phyloP scores from a whole-genome alignment of 2,113 vertebrate species.

The Seriola rivoliana region DNA sequence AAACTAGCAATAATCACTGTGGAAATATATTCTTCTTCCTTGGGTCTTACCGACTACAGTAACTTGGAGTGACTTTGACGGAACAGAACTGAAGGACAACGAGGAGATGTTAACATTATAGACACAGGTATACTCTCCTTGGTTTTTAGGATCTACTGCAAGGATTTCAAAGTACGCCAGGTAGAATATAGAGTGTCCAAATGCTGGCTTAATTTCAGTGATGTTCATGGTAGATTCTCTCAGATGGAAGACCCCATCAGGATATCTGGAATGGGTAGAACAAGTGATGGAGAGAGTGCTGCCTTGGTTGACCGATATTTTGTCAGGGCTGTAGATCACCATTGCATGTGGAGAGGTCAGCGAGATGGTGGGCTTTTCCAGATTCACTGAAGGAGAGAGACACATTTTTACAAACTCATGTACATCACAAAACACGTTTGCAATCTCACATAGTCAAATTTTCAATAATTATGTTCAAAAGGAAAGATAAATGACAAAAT shows the following conservation, averaged over 20 bases:
- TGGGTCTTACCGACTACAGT: slow-evolving; percentile 58
- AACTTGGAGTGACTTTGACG: slow-evolving; percentile 70
- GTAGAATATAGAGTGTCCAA: slow-evolving; percentile 62
- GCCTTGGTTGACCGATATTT: slow-evolving; percentile 60
- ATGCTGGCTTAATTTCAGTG: background rate
- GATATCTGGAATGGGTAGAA: slow-evolving; percentile 59
- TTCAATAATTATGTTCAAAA: background rate
- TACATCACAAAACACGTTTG: background rate
- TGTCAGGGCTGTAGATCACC: slow-evolving; percentile 70
- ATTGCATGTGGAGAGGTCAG: slow-evolving; percentile 64
- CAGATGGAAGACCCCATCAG: slow-evolving; percentile 68
- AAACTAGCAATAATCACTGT: background rate
- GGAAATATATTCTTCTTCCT: background rate
- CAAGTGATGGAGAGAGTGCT: slow-evolving; percentile 71
- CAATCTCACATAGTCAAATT: background rate
- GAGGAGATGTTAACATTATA: slow-evolving; percentile 71
- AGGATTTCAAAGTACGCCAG: slow-evolving; percentile 72
- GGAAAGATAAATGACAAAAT: background rate
- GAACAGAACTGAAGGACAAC: slow-evolving; percentile 41
- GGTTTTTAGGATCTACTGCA: slow-evolving; percentile 37
- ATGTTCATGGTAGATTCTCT: slow-evolving; percentile 24
- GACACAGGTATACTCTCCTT: slow-evolving; percentile 68
- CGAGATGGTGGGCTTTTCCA: slow-evolving; percentile 73
- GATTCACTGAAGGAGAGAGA: slow-evolving; percentile 56
- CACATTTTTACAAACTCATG: background rate